A percentile compares a stretch with the other conserved stretches of the same genome.
These are phyloP conservation scores for Mimas tiliae DNA, from an alignment of 2,888 invertebrate genomes.

Conservation along the genomic window DNA sequence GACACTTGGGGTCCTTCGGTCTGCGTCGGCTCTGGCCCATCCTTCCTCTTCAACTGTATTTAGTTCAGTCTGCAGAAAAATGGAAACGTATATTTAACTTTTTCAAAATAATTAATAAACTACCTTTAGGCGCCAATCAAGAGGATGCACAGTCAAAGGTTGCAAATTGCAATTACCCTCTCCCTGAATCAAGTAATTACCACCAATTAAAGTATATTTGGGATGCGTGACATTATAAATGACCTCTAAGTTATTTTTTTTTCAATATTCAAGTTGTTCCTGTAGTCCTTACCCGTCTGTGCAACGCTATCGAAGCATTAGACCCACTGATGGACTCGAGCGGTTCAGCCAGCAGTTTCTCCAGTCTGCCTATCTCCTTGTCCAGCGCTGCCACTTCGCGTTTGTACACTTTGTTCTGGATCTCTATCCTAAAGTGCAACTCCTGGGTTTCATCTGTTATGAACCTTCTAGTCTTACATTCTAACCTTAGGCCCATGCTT, in stretches of 20 bases:
- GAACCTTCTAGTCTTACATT: slow-evolving; percentile 94
- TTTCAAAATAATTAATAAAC: no score
- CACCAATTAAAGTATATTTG: no score
- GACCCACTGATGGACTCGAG: slow-evolving; percentile 78
- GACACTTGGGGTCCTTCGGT: slow-evolving; percentile 86
- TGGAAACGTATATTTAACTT: no score
- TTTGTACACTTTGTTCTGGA: slow-evolving; percentile 95
- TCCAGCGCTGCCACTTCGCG: slow-evolving; percentile 92
- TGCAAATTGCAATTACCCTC: no score
- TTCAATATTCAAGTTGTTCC: not conserved
- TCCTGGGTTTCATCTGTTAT: slow-evolving; percentile 93
- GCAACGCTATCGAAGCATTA: slow-evolving; percentile 72
- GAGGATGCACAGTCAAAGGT: no score
- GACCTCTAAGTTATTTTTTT: not conserved
- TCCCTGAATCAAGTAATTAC: no score
- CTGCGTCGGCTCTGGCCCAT: slow-evolving; percentile 42
- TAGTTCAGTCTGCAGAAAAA: slow-evolving; percentile 65
- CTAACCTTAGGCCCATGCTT: slow-evolving; percentile 94
- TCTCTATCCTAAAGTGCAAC: slow-evolving; percentile 93
- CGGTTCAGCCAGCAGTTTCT: slow-evolving; percentile 87
- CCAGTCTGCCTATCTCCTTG: slow-evolving; percentile 90
- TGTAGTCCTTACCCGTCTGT: slow-evolving; percentile 59
- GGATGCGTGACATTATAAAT: not conserved
- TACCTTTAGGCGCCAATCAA: no score
- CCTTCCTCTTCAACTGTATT: slow-evolving; percentile 78